A percentile compares a stretch with the other conserved stretches of the same genome.
Conservation (phyloP, 2,888 invertebrate species). For the Microchrysa polita region DNA sequence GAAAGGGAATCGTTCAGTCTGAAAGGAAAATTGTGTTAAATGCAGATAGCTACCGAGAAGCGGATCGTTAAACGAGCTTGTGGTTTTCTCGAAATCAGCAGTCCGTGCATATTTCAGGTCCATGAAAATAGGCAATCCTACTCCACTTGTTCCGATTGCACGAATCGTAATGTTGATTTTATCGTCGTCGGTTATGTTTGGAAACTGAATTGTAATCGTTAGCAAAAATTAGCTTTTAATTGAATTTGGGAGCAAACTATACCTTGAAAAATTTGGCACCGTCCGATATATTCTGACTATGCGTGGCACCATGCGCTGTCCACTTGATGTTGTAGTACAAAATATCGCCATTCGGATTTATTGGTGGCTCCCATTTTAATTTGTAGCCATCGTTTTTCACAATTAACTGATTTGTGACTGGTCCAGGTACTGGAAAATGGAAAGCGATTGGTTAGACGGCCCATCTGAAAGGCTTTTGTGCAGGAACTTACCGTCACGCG, state of each 20-base stretch:
- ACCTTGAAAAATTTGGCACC: slow-evolving; percentile 48
- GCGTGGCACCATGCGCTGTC: slow-evolving; percentile 60
- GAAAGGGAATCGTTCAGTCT: background rate
- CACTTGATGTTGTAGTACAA: slow-evolving; percentile 61
- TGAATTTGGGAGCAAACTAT: background rate
- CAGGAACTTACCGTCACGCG: slow-evolving; percentile 60
- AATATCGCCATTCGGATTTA: slow-evolving; percentile 61
- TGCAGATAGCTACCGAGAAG: slow-evolving; percentile 53
- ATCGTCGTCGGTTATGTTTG: slow-evolving; percentile 61
- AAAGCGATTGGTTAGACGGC: background rate
- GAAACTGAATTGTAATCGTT: slow-evolving; percentile 56
- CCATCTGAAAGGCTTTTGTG: background rate
- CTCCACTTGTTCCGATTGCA: slow-evolving; percentile 62
- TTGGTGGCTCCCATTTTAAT: slow-evolving; percentile 61
- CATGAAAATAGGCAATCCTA: slow-evolving; percentile 62
- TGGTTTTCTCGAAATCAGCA: slow-evolving; percentile 53
- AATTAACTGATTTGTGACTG: slow-evolving; percentile 60
- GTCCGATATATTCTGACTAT: slow-evolving; percentile 57
- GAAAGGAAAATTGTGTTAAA: background rate
- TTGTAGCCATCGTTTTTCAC: slow-evolving; percentile 60
- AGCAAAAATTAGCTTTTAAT: slow-evolving; percentile 19
- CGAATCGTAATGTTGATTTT: slow-evolving; percentile 63
- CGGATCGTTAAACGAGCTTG: slow-evolving; percentile 53
- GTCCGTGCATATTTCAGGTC: slow-evolving; percentile 56
- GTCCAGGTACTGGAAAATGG: slow-evolving; percentile 59